A percentile compares a stretch with the other conserved stretches of the same genome.
phyloP scores from a whole-genome alignment of 2,888 invertebrate genomes.

The Ctena decussata region DNA sequence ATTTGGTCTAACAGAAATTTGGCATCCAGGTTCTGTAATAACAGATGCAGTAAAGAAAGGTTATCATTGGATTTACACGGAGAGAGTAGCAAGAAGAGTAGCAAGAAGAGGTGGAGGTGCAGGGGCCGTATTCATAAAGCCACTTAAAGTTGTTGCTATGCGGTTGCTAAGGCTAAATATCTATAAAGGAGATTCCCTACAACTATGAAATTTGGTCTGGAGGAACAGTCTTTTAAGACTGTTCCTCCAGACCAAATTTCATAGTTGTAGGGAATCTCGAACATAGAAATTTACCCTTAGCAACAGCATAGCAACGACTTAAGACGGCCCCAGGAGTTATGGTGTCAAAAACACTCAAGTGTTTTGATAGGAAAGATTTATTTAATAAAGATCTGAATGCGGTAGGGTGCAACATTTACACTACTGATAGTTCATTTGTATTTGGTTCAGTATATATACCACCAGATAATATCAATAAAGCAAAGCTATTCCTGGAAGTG shows the following conservation, averaged over 20 bases:
- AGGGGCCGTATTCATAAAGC: too few species aligned
- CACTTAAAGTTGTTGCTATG: too few species aligned
- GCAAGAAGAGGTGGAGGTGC: too few species aligned
- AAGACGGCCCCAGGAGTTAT: not conserved
- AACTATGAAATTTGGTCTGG: too few species aligned
- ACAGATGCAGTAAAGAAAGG: not conserved
- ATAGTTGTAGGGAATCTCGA: too few species aligned
- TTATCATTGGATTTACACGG: conserved; percentile 9
- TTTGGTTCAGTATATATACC: conserved; percentile 10
- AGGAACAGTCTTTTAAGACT: too few species aligned
- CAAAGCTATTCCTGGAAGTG: not conserved
- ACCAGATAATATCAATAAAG: not conserved
- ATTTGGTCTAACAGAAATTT: conserved; percentile 14
- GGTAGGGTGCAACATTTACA: conserved; percentile 20
- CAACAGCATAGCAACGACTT: too few species aligned
- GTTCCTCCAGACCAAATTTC: too few species aligned
- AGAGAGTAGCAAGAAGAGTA: not conserved
- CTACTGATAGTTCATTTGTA: not conserved
- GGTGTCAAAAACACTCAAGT: not conserved
- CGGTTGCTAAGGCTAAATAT: too few species aligned
- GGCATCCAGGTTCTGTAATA: conserved; percentile 1
- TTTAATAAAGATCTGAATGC: not conserved
- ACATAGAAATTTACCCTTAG: too few species aligned
- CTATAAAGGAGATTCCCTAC: too few species aligned
- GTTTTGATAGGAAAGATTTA: conserved; percentile 19